Evolutionary conservation across 2,797 vertebrate genomes (phyloP).

Genomic region (Harpagifer antarcticus): DNA sequence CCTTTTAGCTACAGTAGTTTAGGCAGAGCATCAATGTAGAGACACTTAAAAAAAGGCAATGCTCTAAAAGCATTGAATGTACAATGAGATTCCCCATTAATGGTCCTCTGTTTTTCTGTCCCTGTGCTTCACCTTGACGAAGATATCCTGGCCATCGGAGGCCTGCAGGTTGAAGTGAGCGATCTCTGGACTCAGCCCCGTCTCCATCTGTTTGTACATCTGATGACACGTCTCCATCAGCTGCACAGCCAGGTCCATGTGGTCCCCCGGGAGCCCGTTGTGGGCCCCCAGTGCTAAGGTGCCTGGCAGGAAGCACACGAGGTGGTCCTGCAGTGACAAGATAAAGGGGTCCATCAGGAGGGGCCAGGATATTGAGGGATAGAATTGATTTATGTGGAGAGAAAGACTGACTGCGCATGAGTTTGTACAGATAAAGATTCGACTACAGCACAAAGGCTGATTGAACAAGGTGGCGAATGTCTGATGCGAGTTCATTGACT

Average conservation of each 20-base stretch:
- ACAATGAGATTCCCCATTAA: not conserved
- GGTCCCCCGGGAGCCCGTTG: slow-evolving; percentile 90
- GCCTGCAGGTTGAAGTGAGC: slow-evolving; percentile 90
- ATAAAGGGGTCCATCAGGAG: not conserved
- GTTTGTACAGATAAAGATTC: not conserved
- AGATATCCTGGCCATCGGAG: slow-evolving; percentile 84
- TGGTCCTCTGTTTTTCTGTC: too few species aligned
- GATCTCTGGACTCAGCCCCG: slow-evolving; percentile 95
- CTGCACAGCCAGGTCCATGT: slow-evolving; percentile 92
- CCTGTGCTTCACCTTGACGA: slow-evolving; percentile 89
- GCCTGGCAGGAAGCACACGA: slow-evolving; percentile 97
- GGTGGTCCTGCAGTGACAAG: slow-evolving; percentile 89
- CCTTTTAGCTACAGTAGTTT: not conserved
- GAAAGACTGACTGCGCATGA: not conserved
- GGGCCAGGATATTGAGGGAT: not conserved
- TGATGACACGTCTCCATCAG: slow-evolving; percentile 97
- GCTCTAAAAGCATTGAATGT: not conserved
- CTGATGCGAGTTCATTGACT: slow-evolving; percentile 1
- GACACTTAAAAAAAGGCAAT: not conserved
- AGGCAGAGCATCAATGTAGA: not conserved
- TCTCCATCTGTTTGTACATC: slow-evolving; percentile 97
- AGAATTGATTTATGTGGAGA: slow-evolving; percentile 7
- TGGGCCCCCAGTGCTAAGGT: slow-evolving; percentile 94
- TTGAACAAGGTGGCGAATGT: not conserved
- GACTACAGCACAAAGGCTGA: slow-evolving; percentile 14